phyloP scores from a whole-genome alignment of 1,140 invertebrate species.

The Penaeus japonicus region DNA sequence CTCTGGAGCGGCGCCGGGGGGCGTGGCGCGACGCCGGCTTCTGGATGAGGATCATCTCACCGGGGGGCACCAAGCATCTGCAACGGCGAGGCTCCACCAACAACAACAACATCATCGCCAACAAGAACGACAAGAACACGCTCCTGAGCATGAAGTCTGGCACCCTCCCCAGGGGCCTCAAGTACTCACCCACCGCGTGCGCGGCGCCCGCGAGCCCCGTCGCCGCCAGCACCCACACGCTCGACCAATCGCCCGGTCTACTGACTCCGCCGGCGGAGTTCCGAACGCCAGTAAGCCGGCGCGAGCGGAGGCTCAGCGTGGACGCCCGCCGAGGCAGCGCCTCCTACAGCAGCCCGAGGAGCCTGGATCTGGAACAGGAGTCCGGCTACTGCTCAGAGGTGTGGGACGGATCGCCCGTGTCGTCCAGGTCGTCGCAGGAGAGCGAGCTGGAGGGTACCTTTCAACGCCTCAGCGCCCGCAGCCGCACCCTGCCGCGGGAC shows the following conservation, averaged over 20 bases:
- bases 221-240: not conserved
- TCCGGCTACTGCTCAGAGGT: no score
- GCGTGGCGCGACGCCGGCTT: conserved; percentile 40
- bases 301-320: not conserved
- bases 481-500: conserved; percentile 15
- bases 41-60: conserved; percentile 36
- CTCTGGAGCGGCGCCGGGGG: conserved; percentile 11
- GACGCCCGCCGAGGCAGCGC: not conserved
- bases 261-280: no score
- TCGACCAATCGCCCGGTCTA: no score
- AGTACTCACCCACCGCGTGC: not conserved
- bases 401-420: no score
- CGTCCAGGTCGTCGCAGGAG: no score
- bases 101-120: not conserved
- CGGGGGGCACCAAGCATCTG: conserved; percentile 40
- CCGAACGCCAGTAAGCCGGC: no score
- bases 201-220: not conserved
- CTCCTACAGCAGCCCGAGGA: no score
- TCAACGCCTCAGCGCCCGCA: not conserved
- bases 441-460: not conserved
- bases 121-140: not conserved
- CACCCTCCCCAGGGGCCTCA: conserved; percentile 2
- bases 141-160: not conserved
- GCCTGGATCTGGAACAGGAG: no score
- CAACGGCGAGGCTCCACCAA: not conserved